Percentiles rank a stretch among this genome's conserved stretches.
Conservation (phyloP, 2,888 invertebrate genomes). For the Dorcus parallelipipedus region DNA sequence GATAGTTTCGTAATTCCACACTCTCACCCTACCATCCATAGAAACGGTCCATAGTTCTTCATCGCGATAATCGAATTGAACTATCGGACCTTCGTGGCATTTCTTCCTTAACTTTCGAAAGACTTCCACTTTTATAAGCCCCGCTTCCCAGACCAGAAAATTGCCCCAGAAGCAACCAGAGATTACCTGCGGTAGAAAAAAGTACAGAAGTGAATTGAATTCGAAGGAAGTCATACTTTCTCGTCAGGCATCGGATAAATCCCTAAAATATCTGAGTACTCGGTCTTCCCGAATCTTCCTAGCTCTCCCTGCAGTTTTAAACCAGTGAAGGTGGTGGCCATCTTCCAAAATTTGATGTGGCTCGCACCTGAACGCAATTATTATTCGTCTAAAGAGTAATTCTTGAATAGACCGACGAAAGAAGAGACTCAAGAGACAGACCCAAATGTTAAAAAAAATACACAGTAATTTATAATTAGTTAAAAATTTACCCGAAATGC, state of each 20-base stretch:
- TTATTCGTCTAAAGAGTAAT: too few relatives aligned
- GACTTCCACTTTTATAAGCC: constrained; percentile 81
- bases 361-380: constrained; percentile 54
- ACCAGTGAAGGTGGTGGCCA: constrained; percentile 87
- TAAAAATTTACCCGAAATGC: too few relatives aligned
- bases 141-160: constrained; percentile 87
- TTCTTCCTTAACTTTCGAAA: constrained; percentile 65
- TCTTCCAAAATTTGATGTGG: constrained; percentile 91
- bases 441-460: too few relatives aligned
- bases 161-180: constrained; percentile 92
- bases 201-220: background rate
- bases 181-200: constrained; percentile 55
- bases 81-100: constrained; percentile 74
- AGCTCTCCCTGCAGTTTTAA: constrained; percentile 82
- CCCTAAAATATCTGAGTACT: constrained; percentile 84
- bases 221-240: constrained; percentile 56
- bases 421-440: too few relatives aligned
- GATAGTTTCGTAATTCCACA: constrained; percentile 92
- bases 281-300: constrained; percentile 90
- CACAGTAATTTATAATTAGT: too few relatives aligned
- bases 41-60: constrained; percentile 51
- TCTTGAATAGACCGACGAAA: too few relatives aligned
- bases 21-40: constrained; percentile 72
- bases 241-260: constrained; percentile 85
- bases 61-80: constrained; percentile 54